Base-by-base conservation (phyloP, 2,113 vertebrate species). In the Zingel zingel region DNA sequence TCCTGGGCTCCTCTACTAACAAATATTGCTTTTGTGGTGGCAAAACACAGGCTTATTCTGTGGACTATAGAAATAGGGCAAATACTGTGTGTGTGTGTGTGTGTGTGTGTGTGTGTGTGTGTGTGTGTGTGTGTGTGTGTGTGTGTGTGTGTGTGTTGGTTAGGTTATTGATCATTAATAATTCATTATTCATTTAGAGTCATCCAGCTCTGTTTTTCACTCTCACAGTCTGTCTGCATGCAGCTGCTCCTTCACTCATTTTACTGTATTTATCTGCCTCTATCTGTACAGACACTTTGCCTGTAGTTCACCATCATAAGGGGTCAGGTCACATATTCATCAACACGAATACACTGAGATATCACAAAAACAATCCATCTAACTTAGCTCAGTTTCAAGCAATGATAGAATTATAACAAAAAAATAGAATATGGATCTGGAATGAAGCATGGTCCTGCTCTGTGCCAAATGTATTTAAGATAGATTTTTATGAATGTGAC, bases 21-120 rank as follows among this genome's bases (percentile, higher is more conserved):
- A 86, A 88, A 83, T 77, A 74, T 72, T 4, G 12, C 87, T 75
- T 86, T 86, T 90, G 86, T 87, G 80, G 30, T 3, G 36, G 16
- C 12, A 62, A 54, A 78, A 77, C 79, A 84, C 16, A 6, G 25
- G 53, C 62, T 81, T 48, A 74, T 89, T 88, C 61, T 90, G 69
- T 12, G 4, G 16, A 27, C 57, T 54, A 8, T 71, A 58, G 69
- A 89, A 76, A 78, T 5, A 65, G 57, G 16, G 3, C 39, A 43
- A 43, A 43, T 43, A 43, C 39, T 43, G 13, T 58, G 57, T 58
- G 48, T 50, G 48, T 50, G 48, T 5, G 13, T 50, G 6, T 36
- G 27, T 54, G 9, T 21, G 56, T 27, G 23, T 27, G 54, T 58
- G 56, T 27, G 56, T 27, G 56, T 58, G 13, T 23, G 53, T 25